Evolutionary conservation across 2,888 invertebrate genomes (phyloP), one percentile per base, ranked within the genome.

Genomic region (Polietes domitor): DNA sequence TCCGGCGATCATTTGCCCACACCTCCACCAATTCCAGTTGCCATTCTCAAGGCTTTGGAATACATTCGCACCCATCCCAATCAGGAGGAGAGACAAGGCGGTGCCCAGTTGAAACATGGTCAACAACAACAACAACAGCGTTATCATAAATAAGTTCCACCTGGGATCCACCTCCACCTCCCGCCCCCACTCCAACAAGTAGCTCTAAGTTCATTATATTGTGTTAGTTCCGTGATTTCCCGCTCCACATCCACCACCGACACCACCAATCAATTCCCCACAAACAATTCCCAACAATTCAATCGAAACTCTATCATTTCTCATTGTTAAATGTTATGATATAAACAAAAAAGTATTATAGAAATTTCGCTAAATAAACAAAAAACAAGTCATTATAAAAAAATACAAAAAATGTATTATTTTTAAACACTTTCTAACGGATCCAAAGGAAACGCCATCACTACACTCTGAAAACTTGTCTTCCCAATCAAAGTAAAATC

Each of bases 1-100:
- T 87, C 89, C 87, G 94, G 92, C 76, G 89, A 89, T 9, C 91
- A 92, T 88, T 86, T 92, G 83, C 92, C 92, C 37, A 93, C 91
- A 2, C 89, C 92, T 1, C 91, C 92, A 68, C 91, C 92, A 76
- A 89, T 90, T 82, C 91, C 91, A 70, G 87, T 79, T 32, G 89
- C 89, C 19, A 92, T 92, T 32, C 86, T 91, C 2, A 89, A 87
- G 72, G 80, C 92, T 15, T 86, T 92, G 82, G 90, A 91, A 77
- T 92, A 90, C 78, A 92, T 91, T 86, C 90, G 89, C 79, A 89
- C 90, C 17, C 91, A 92, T 87, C 91, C 92, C n/a, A 87, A 88
- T 21, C 87, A 89, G 74, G 92, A 91, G 83, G 83, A 87, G 28
- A 87, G 88, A 81, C 87, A 88, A 58, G 79, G 88, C 73, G 79